phyloP scores from a whole-genome alignment of 2,797 vertebrate genomes.

The Catamblyrhynchus diadema region DNA sequence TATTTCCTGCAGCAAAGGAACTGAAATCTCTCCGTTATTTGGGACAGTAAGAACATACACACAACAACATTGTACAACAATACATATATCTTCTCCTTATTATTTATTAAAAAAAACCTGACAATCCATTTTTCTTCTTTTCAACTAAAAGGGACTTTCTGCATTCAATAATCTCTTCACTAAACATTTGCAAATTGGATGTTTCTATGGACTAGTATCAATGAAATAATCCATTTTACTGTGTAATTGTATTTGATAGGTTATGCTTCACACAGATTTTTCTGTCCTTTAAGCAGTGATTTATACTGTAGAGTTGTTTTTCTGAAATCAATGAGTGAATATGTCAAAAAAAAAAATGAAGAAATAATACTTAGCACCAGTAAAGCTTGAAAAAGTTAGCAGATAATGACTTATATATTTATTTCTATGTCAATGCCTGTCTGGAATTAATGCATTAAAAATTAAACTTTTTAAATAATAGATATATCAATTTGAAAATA shows the following conservation, averaged over 20 bases:
- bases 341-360: not conserved
- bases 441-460: conserved; percentile 28
- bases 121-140: not conserved
- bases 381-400: not conserved
- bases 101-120: not conserved
- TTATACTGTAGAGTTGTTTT: not conserved
- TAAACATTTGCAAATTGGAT: conserved; percentile 23
- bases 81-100: not conserved
- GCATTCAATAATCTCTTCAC: not conserved
- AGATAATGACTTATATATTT: conserved; percentile 1
- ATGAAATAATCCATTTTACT: conserved; percentile 45
- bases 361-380: not conserved
- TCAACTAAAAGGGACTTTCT: not conserved
- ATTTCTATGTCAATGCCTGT: not conserved
- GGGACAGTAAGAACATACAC: not conserved
- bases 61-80: not conserved
- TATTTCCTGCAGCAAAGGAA: not conserved
- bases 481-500: not conserved
- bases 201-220: not conserved
- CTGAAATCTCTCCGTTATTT: not conserved
- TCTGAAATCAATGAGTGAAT: not conserved
- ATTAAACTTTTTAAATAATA: conserved; percentile 20
- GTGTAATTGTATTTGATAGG: conserved; percentile 26
- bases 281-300: not conserved
- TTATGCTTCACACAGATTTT: conserved; percentile 22